Evolutionary conservation across 64 coral and sea anemone species (phyloP).

Genomic region (Actinia equina): DNA sequence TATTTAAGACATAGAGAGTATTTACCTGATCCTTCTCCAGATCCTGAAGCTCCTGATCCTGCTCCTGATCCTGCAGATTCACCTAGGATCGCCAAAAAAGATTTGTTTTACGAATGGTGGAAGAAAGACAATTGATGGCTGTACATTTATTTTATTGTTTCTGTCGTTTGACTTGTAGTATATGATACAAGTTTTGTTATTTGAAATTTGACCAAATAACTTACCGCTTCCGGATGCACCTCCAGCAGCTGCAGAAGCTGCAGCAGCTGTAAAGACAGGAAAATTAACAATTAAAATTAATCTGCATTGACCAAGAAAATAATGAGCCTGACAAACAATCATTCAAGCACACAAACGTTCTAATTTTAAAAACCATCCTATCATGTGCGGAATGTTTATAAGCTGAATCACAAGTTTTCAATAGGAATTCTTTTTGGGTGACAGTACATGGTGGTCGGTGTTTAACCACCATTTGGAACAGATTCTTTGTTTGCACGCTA

Average conservation of each 20-base stretch:
- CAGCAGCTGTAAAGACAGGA: neutral
- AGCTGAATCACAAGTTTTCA: no score
- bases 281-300: neutral
- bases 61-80: constrained; percentile 21
- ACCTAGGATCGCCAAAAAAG: neutral
- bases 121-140: neutral
- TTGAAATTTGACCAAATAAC: neutral
- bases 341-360: neutral
- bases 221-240: constrained; percentile 22
- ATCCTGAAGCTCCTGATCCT: neutral
- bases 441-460: no score
- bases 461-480: no score
- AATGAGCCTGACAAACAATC: neutral
- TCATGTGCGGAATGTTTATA: no score
- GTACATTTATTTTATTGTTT: no score
- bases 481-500: no score
- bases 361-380: no score
- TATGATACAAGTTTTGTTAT: no score
- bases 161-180: no score
- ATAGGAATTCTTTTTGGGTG: no score
- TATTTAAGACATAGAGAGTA: neutral
- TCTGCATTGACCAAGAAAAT: neutral
- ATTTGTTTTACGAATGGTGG: neutral
- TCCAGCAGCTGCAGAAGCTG: constrained; percentile 1
- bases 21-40: constrained; percentile 37